Conservation (phyloP, 2,888 invertebrate species). For the Aleiodes testaceus region DNA sequence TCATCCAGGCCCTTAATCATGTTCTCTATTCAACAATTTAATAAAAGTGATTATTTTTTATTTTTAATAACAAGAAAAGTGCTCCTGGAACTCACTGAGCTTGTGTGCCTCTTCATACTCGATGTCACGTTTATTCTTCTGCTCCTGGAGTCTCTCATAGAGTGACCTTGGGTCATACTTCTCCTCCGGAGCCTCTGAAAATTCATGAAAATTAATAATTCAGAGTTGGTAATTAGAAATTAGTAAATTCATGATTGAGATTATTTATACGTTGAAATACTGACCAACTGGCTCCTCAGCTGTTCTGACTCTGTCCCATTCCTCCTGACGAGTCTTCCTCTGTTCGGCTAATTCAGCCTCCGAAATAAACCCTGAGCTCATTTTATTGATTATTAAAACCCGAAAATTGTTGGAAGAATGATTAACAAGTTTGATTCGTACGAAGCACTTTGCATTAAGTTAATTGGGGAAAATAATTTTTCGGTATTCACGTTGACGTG, state of each 20-base stretch:
- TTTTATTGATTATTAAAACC: conserved; percentile 65
- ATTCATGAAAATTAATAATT: conserved; percentile 46
- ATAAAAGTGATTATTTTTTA: background rate
- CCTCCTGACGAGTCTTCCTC: conserved; percentile 88
- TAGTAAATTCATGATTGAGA: conserved; percentile 20
- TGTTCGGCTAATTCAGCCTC: conserved; percentile 90
- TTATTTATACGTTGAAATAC: conserved; percentile 31
- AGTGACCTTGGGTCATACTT: conserved; percentile 87
- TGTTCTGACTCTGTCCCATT: conserved; percentile 96
- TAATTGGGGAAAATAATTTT: background rate
- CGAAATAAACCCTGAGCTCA: conserved; percentile 95
- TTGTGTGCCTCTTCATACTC: conserved; percentile 97
- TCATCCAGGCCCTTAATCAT: conserved; percentile 94
- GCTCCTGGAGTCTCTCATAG: conserved; percentile 94
- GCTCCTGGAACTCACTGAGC: conserved; percentile 83
- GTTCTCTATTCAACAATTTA: conserved; percentile 77
- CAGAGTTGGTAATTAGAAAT: conserved; percentile 25
- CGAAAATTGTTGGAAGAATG: background rate
- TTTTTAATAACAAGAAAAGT: background rate
- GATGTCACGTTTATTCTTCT: conserved; percentile 90
- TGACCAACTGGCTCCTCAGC: conserved; percentile 92
- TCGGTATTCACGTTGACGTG: too few species aligned
- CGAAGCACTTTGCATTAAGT: too few species aligned
- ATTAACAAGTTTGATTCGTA: background rate
- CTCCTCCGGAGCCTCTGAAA: conserved; percentile 91